Conservation (phyloP, 2,797 vertebrate species). For the Clarias platycephalus region DNA sequence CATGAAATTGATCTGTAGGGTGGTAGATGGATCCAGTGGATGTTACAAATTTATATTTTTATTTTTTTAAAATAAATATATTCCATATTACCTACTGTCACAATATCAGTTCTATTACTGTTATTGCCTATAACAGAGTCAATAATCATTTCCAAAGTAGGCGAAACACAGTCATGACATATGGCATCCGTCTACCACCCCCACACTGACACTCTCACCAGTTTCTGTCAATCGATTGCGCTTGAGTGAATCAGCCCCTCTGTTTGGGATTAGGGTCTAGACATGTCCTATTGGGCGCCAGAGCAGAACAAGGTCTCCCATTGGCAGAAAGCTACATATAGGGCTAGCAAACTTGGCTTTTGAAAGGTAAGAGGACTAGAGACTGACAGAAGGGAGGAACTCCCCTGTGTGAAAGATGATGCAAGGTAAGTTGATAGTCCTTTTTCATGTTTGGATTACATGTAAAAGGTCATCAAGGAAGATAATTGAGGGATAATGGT, state of each 20-base stretch:
- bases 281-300: conserved; percentile 69
- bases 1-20: neutral
- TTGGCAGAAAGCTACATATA: conserved; percentile 69
- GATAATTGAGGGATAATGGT: conserved; percentile 18
- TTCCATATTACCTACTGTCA: neutral
- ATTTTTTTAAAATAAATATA: neutral
- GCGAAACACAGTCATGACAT: conserved; percentile 71
- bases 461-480: neutral
- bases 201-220: conserved; percentile 65
- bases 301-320: conserved; percentile 48
- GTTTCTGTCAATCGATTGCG: conserved; percentile 66
- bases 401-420: conserved; percentile 45
- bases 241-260: conserved; percentile 59
- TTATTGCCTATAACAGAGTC: neutral
- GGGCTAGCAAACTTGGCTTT: conserved; percentile 56
- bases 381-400: conserved; percentile 54
- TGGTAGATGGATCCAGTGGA: neutral
- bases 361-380: conserved; percentile 69
- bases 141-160: conserved; percentile 72
- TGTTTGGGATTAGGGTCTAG: conserved; percentile 70
- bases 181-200: conserved; percentile 62
- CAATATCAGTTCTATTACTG: neutral
- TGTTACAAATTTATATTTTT: neutral
- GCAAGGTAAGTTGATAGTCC: conserved; percentile 63
- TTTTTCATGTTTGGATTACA: conserved; percentile 16